A percentile compares a stretch with the other conserved stretches of the same genome.
phyloP scores from a whole-genome alignment of 2,888 invertebrate species.

The Caenorhabditis afra region DNA sequence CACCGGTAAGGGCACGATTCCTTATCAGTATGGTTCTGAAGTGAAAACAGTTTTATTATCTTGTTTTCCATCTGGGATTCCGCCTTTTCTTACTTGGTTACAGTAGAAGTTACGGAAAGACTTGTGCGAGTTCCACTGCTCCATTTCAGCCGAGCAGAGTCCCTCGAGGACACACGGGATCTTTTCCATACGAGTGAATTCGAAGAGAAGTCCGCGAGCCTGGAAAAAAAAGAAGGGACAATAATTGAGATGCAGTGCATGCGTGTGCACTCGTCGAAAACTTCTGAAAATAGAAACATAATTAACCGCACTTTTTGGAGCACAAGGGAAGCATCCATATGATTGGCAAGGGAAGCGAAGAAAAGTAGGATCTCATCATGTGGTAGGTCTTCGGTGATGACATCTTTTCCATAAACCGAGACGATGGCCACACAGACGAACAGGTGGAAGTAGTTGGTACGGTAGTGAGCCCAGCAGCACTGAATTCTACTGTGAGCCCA shows the following conservation, averaged over 20 bases:
- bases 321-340: constrained; percentile 94
- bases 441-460: constrained; percentile 95
- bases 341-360: constrained; percentile 96
- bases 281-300: constrained; percentile 16
- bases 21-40: constrained; percentile 52
- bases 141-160: constrained; percentile 64
- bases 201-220: constrained; percentile 91
- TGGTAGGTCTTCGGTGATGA: constrained; percentile 91
- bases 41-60: background rate
- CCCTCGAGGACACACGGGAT: constrained; percentile 93
- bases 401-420: constrained; percentile 87
- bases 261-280: constrained; percentile 16
- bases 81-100: constrained; percentile 60
- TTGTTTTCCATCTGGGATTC: background rate
- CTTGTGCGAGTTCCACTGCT: constrained; percentile 77
- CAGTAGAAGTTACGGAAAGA: constrained; percentile 73
- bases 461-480: constrained; percentile 96
- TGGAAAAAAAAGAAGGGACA: constrained; percentile 71
- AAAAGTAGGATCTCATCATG: constrained; percentile 95
- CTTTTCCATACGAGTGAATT: constrained; percentile 90
- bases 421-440: constrained; percentile 95
- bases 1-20: constrained; percentile 55
- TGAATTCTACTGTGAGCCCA: constrained; percentile 84
- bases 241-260: too few relatives aligned
- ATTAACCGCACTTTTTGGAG: constrained; percentile 85